Evolutionary conservation across 2,113 vertebrate genomes (phyloP), one percentile per base, ranked within the genome.

Genomic region (Diglossa brunneiventris): DNA sequence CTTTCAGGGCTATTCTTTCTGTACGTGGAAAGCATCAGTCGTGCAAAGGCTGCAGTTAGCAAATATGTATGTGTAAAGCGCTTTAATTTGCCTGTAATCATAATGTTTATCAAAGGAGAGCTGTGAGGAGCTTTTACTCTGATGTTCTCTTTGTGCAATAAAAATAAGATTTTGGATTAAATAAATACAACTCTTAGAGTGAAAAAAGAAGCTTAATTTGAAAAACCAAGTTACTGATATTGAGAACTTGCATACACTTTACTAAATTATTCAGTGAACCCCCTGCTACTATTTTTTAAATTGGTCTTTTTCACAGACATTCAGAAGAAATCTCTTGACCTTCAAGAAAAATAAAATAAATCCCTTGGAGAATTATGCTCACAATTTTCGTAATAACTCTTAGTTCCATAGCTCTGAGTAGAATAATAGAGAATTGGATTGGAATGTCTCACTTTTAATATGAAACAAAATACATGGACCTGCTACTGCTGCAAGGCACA

Each of bases 1-100:
- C 67, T 95, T 94, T 81, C 88, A 68, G 63, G 75, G 78, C 49
- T 81, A 41, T 75, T 96, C 15, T 91, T 95, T 83, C 58, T 61
- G 19, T 75, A 35, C 6, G 10, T 89, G 79, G 14, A 61, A 97
- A 97, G 92, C 87, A 81, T 89, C 90, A 96, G 77, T 88, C 50
- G 44, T 76, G 63, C 74, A 94, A 95, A 95, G 35, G 1, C 61
- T 96, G 33, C 90, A 81, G 89, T 93, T 96, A 97, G 89, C 83
- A 93, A 95, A 83, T 82, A 61, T 27, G 72, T 70, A 72, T 47
- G 55, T 63, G 73, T 59, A 53, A 90, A 94, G 49, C 61, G 30
- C 67, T 46, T 59, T 94, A 56, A 93, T 94, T 83, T 88, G 33
- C 41, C 87, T 62, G 53, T 90, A 92, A 89, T 89, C 37, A 76